Percentiles rank a stretch among this genome's conserved stretches.
Conservation (phyloP, 2,888 invertebrate species). For the Teinopalpus imperialis region DNA sequence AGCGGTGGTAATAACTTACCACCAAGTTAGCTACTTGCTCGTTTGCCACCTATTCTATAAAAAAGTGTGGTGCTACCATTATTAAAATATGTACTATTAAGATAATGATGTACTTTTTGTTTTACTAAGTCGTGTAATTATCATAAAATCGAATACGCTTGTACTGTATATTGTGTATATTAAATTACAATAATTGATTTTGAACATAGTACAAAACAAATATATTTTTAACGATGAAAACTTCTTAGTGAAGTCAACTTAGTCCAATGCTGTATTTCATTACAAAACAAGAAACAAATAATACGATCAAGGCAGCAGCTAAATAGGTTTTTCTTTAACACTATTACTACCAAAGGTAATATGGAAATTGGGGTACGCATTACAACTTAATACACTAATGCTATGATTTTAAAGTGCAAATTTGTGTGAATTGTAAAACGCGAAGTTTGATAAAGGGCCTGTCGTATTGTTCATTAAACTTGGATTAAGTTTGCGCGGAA, state of each 20-base stretch:
- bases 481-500: constrained; percentile 80
- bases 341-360: constrained; percentile 38
- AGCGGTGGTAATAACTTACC: no score
- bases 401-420: constrained; percentile 40
- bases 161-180: no score
- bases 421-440: constrained; percentile 55
- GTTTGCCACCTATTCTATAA: no score
- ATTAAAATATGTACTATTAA: no score
- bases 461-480: constrained; percentile 83
- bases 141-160: no score
- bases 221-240: constrained; percentile 21
- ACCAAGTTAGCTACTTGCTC: no score
- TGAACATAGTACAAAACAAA: no score
- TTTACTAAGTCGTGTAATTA: no score
- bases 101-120: no score
- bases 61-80: no score
- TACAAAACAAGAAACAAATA: constrained; percentile 74
- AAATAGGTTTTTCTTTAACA: constrained; percentile 75
- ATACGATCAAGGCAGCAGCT: constrained; percentile 73
- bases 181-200: no score
- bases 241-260: constrained; percentile 38
- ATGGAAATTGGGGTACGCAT: constrained; percentile 29
- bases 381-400: constrained; percentile 35
- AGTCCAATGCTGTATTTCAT: constrained; percentile 45
- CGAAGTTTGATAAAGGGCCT: constrained; percentile 82